Percentiles rank a stretch among this genome's conserved stretches.
Conservation (phyloP, 2,797 vertebrate genomes). For the Parauchenoglanis ngamensis region DNA sequence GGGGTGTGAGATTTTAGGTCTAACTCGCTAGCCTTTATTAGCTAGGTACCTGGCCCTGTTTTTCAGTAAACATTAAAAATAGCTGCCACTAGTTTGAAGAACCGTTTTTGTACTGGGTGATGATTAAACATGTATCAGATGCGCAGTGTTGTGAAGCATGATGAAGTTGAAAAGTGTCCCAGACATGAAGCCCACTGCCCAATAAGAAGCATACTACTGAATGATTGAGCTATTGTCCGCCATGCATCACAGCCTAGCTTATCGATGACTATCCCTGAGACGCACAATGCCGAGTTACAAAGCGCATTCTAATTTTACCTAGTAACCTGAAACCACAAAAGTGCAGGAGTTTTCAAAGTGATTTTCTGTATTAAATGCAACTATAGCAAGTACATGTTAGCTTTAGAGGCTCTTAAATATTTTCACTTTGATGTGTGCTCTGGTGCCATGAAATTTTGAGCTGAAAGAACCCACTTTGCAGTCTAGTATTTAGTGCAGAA, state of each 20-base stretch:
- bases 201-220: neutral
- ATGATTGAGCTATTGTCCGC: neutral
- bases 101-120: neutral
- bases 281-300: neutral
- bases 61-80: neutral
- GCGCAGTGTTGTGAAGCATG: neutral
- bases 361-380: neutral
- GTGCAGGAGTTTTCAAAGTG: neutral
- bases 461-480: neutral
- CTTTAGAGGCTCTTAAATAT: neutral
- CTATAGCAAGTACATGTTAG: neutral
- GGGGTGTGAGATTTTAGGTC: neutral
- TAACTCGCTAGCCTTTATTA: neutral
- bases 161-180: too few relatives aligned
- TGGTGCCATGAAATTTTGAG: neutral
- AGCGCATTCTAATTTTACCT: neutral
- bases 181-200: neutral
- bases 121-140: neutral
- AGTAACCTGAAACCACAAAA: neutral
- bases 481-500: neutral
- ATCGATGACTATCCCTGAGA: neutral
- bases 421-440: neutral
- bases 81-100: neutral
- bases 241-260: too few relatives aligned
- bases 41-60: neutral